phyloP scores from a whole-genome alignment of 2,797 vertebrate species.

The Cyclopterus lumpus region DNA sequence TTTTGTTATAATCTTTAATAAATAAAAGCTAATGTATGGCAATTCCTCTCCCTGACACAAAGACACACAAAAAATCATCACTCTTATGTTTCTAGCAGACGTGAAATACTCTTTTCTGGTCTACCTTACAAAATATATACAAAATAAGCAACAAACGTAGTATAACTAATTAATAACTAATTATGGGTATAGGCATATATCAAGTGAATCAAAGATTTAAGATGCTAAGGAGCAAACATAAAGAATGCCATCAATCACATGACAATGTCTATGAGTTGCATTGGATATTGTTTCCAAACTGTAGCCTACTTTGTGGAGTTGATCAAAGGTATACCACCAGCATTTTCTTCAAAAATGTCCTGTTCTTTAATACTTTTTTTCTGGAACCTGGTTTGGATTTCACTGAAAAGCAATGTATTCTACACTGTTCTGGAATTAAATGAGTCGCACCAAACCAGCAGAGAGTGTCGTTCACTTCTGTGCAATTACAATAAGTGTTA shows the following conservation, averaged over 20 bases:
- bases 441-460: conserved; percentile 55
- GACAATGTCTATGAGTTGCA: not conserved
- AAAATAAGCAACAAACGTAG: conserved; percentile 1
- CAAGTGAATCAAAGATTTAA: conserved; percentile 1
- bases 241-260: not conserved
- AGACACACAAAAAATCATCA: not conserved
- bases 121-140: not conserved
- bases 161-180: not conserved
- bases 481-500: conserved; percentile 81
- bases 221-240: not conserved
- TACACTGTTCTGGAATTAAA: conserved; percentile 58
- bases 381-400: conserved; percentile 39
- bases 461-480: conserved; percentile 70
- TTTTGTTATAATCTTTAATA: not conserved
- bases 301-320: not conserved
- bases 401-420: conserved; percentile 36
- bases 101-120: not conserved
- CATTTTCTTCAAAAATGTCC: conserved; percentile 16
- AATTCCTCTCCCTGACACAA: not conserved
- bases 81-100: not conserved
- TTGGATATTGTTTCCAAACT: not conserved
- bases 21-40: not conserved
- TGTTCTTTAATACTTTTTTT: conserved; percentile 34
- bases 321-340: not conserved
- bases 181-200: not conserved